Evolutionary conservation across 2,113 vertebrate species (phyloP).

Genomic region (Platysternon megacephalum): DNA sequence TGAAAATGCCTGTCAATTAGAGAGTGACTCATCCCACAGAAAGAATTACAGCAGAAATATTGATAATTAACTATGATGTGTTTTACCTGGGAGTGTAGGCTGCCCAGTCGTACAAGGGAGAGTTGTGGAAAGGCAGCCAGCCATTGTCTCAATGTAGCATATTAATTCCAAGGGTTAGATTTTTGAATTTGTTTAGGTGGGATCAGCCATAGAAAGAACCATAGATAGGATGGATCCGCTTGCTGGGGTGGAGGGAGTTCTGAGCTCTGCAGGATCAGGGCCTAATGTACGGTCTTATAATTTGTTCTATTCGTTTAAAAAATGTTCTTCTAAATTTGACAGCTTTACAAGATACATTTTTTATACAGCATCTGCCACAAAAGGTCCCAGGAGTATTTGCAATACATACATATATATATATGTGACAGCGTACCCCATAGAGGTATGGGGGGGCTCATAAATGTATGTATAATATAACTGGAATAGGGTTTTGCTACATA

Average conservation of each 20-base stretch:
- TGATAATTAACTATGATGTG: not conserved
- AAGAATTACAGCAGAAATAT: not conserved
- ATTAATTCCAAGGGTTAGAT: not conserved
- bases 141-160: not conserved
- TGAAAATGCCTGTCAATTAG: not conserved
- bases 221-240: not conserved
- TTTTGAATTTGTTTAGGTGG: not conserved
- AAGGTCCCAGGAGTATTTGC: not conserved
- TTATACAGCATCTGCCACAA: not conserved
- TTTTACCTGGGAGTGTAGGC: not conserved
- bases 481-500: no score
- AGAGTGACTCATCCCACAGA: conserved; percentile 24
- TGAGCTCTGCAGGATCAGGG: not conserved
- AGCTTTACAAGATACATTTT: not conserved
- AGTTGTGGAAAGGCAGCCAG: not conserved
- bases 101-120: not conserved
- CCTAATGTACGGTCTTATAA: not conserved
- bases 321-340: not conserved
- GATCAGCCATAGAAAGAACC: not conserved
- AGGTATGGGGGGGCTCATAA: no score
- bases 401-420: not conserved
- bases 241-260: not conserved
- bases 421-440: no score
- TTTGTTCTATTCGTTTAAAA: not conserved
- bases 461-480: no score